These are phyloP conservation scores for Capreolus pygargus DNA, from an alignment of 2,113 vertebrate genomes.

Conservation along the genomic window DNA sequence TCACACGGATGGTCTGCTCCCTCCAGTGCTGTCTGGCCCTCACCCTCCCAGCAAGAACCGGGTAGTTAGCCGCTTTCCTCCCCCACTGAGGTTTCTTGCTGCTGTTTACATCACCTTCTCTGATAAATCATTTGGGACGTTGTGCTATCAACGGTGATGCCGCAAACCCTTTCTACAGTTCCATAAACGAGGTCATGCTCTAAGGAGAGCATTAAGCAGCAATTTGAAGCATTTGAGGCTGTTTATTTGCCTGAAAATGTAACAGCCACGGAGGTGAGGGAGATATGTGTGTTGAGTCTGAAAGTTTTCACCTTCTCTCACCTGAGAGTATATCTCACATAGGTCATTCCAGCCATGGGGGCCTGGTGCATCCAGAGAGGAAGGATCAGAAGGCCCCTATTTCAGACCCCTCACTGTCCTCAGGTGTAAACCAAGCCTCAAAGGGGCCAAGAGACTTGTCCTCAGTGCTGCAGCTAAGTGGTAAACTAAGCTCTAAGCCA, in stretches of 20 bases:
- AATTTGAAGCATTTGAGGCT: slow-evolving; percentile 42
- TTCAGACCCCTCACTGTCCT: not conserved
- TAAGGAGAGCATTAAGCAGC: slow-evolving; percentile 72
- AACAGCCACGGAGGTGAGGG: not conserved
- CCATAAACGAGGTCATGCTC: slow-evolving; percentile 76
- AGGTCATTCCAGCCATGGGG: accelerated
- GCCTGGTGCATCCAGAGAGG: not conserved
- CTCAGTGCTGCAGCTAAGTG: not conserved
- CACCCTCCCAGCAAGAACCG: slow-evolving; percentile 65
- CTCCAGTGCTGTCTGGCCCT: slow-evolving; percentile 60
- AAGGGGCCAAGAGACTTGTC: not conserved
- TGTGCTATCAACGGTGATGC: slow-evolving; percentile 70
- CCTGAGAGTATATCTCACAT: not conserved
- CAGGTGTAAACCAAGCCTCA: not conserved
- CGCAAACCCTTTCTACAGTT: slow-evolving; percentile 77
- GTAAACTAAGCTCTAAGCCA: not conserved
- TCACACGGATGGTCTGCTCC: slow-evolving; percentile 57
- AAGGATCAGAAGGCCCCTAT: not conserved
- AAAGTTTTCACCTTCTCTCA: not conserved
- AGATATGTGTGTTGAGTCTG: not conserved
- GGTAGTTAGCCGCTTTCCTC: slow-evolving; percentile 64
- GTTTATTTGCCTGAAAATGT: slow-evolving; percentile 37
- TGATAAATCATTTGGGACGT: slow-evolving; percentile 81
- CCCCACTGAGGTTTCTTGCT: slow-evolving; percentile 67
- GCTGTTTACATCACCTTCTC: slow-evolving; percentile 80